A percentile compares a stretch with the other conserved stretches of the same genome.
phyloP scores from a whole-genome alignment of 2,888 invertebrate genomes.

The Nomada hirtipes region DNA sequence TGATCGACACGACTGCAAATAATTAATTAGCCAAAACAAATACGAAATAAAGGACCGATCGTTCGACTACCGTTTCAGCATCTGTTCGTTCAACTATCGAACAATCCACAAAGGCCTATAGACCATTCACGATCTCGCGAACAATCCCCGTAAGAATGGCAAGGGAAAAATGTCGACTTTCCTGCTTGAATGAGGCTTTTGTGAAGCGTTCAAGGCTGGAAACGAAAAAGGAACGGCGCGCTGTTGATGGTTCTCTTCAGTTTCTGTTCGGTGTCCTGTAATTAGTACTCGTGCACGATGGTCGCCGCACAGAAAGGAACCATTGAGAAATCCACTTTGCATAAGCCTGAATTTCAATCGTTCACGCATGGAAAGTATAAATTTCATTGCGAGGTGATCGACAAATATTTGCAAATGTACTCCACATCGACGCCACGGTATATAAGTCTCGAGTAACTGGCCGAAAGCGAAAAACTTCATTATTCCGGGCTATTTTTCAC shows the following conservation, averaged over 20 bases:
- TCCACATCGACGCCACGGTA: not conserved
- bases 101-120: not conserved
- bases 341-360: constrained; percentile 36
- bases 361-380: constrained; percentile 19
- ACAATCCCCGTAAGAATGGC: constrained; percentile 11
- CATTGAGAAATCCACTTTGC: constrained; percentile 40
- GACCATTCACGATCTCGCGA: not conserved
- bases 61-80: not conserved
- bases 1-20: not conserved
- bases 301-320: constrained; percentile 24
- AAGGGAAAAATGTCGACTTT: constrained; percentile 18
- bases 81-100: constrained; percentile 9
- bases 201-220: constrained; percentile 28
- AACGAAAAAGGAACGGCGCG: constrained; percentile 18
- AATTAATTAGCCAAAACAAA: not conserved
- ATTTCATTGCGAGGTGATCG: constrained; percentile 4
- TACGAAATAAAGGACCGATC: not conserved
- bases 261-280: constrained; percentile 24
- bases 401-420: constrained; percentile 32
- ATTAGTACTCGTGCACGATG: constrained; percentile 52
- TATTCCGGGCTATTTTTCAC: not conserved
- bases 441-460: not conserved
- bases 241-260: constrained; percentile 39
- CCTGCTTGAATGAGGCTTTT: constrained; percentile 45
- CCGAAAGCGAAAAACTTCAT: not conserved